These are phyloP conservation scores for Spheniscus humboldti DNA, from an alignment of 2,797 vertebrate genomes.

Conservation along the genomic window DNA sequence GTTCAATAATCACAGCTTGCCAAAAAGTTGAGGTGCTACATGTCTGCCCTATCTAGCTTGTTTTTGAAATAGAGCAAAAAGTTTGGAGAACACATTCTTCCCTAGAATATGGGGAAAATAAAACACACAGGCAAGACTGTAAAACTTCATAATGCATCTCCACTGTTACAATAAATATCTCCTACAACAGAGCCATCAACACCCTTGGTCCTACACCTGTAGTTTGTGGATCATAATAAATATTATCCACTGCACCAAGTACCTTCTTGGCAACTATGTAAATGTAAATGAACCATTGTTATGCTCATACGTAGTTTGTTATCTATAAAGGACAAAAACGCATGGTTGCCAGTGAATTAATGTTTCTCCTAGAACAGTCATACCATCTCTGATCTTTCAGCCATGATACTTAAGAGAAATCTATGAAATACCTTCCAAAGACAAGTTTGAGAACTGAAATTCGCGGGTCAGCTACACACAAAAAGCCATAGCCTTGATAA, in stretches of 20 bases:
- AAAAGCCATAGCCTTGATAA: not conserved
- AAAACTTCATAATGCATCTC: not conserved
- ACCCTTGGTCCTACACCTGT: not conserved
- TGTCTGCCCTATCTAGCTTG: not conserved
- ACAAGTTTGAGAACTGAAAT: not conserved
- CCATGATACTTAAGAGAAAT: not conserved
- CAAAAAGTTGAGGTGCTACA: not conserved
- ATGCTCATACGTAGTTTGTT: not conserved
- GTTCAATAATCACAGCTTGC: not conserved
- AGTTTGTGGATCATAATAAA: not conserved
- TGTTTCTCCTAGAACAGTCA: not conserved
- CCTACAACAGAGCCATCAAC: not conserved
- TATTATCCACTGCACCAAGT: not conserved
- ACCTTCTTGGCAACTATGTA: not conserved
- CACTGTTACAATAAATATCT: not conserved
- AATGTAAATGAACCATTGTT: not conserved
- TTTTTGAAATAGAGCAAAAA: not conserved
- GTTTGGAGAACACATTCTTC: not conserved
- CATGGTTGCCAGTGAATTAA: not conserved
- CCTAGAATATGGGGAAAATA: not conserved
- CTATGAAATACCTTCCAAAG: not conserved
- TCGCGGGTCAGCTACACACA: not conserved
- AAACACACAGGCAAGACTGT: not conserved
- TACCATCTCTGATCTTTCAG: not conserved
- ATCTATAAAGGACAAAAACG: not conserved